phyloP scores from a whole-genome alignment of 1,140 invertebrate species.

The Zaprionus capensis region DNA sequence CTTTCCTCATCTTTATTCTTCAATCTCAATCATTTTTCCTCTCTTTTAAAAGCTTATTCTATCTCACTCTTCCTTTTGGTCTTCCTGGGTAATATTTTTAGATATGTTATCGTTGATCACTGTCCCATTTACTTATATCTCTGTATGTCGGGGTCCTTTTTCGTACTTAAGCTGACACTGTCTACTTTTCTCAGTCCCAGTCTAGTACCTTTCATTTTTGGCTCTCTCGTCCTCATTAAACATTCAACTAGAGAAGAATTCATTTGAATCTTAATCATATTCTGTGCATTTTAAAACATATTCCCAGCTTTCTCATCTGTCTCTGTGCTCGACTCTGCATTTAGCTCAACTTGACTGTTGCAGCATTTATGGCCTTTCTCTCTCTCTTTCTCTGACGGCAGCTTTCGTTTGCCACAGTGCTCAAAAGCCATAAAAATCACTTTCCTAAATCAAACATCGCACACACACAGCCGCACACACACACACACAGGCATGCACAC shows the following conservation, averaged over 20 bases:
- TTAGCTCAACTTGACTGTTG: not conserved
- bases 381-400: slow-evolving; percentile 31
- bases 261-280: not conserved
- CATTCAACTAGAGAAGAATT: not conserved
- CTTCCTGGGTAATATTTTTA: no score
- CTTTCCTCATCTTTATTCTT: not conserved
- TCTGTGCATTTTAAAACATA: not conserved
- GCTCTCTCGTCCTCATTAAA: not conserved
- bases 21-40: no score
- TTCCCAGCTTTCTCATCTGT: no score
- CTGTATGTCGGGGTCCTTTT: not conserved
- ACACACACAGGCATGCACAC: not conserved
- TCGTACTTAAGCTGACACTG: not conserved
- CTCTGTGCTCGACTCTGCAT: not conserved
- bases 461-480: not conserved
- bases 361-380: slow-evolving; percentile 3
- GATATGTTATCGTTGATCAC: no score
- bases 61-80: not conserved
- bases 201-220: not conserved
- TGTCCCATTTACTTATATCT: no score
- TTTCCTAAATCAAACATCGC: slow-evolving; percentile 72
- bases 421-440: slow-evolving; percentile 46
- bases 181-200: slow-evolving; percentile 14
- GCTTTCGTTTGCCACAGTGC: slow-evolving; percentile 34
- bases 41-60: not conserved